Evolutionary conservation across 2,113 vertebrate genomes (phyloP), one percentile per base, ranked within the genome.

Genomic region (Gobiocypris rarus): DNA sequence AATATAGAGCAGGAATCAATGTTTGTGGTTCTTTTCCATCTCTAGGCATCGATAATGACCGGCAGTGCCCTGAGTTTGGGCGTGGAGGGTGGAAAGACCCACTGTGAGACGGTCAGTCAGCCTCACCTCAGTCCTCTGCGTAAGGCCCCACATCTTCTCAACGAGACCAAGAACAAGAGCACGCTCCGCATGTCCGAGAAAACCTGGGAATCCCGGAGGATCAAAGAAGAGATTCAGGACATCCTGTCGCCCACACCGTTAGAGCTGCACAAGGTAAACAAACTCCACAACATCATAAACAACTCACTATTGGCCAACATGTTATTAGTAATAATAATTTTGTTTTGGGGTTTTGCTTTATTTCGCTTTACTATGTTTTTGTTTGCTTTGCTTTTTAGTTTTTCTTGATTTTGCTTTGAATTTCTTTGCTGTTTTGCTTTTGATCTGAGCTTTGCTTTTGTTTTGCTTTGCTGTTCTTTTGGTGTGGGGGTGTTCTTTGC

Each of bases 11-110:
- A 26, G 34, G 26, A 67, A 59, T 81, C 34, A 58, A 9, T 48
- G 19, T 26, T 63, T 74, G 14, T 78, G 41, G 24, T 15, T 41
- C 52, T 74, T 17, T 59, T 77, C 6, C 6, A 0, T 73, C 85
- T 28, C 0, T 91, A 99, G 98, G 97, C 97, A 0, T 98, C 97
- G 83, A 98, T 99, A 91, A 97, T 98, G 98, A 97, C 96, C 0
- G 97, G 98, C 84, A 94, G 95, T 0, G 95, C 97, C 81, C 96
- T 96, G 77, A 97, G 91, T 63, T 89, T 96, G 88, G 96, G 96
- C 19, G 93, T 97, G 8, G 96, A 98, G 1, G 93, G 96, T 61
- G 93, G 89, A 89, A 95, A 96, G 78, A 86, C 94, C 82, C 92
- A 93, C 8, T 78, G 89, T 48, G 95, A 97, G 83, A 86, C 94